Base-by-base conservation (phyloP, 2,113 vertebrate species). In the Myanophis thanlyinensis region DNA sequence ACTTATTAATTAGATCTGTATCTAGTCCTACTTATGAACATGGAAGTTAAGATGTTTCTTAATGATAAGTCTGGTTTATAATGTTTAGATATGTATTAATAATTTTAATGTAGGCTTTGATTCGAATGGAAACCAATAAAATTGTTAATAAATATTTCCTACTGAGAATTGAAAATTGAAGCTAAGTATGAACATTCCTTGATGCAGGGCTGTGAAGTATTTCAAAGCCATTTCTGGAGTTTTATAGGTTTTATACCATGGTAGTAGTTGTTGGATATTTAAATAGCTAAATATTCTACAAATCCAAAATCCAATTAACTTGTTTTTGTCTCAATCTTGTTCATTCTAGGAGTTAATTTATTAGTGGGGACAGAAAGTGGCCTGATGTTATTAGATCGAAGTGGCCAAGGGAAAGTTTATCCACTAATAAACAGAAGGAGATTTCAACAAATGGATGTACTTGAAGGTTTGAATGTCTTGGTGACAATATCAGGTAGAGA, bases 401-500 rank as follows among this genome's bases (percentile, higher is more conserved):
- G 99, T 93, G 99, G 99, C 93, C 99, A 99, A 95, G 99, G 99
- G 51, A 99, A 99, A 92, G 99, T 99, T 53, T 99, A 99, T 96
- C 99, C 99, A 1, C 98, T 99, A 91, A 99, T 99, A 96, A 99
- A 98, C 96, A 96, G 99, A 89, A 98, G 99, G 40, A 98, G 99
- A 51, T 99, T 99, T 97, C 99, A 99, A 93, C 99, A 99, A 97
- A 99, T 99, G 99, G 99, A 99, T 88, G 99, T 99, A 56, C 98
- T 99, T 90, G 99, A 99, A 97, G 99, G 99, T 90, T 98, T 99
- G 92, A 99, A 99, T 47, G 99, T 99, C 53, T 98, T 99, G 94
- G 99, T 99, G 96, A 99, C 99, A 91, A 99, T 99, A 98, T 99
- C 99, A 97, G 99, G 99, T 99, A 98, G 97, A 51, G 62, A 86